phyloP scores from a whole-genome alignment of 2,888 invertebrate genomes.

The Spicauda simplicius region DNA sequence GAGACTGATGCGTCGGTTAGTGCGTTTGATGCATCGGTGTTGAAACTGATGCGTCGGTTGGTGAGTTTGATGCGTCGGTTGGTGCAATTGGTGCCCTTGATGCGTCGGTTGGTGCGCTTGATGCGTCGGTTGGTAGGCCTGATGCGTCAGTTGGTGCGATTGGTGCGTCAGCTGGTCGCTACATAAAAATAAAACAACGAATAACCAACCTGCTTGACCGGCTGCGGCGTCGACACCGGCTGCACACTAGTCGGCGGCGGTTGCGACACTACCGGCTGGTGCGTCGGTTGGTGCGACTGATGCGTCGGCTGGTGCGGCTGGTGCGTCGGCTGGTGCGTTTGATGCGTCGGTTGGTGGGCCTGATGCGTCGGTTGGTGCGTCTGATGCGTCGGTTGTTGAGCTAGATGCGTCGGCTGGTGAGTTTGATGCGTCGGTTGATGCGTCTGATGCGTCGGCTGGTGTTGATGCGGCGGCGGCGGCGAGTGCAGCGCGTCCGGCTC shows the following conservation, averaged over 20 bases:
- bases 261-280: conserved; percentile 33
- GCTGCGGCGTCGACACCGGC: conserved; percentile 35
- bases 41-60: not conserved
- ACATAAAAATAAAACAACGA: too few species aligned
- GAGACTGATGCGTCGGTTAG: not conserved
- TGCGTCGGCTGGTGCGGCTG: not conserved
- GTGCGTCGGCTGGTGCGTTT: not conserved
- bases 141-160: conserved; percentile 12
- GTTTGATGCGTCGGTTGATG: conserved; percentile 14
- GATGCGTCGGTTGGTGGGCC: not conserved
- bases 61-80: conserved; percentile 49
- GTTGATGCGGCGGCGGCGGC: conserved; percentile 41
- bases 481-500: conserved; percentile 78
- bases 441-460: conserved; percentile 8
- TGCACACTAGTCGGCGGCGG: conserved; percentile 21
- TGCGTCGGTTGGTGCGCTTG: not conserved
- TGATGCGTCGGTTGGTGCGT: conserved; percentile 51
- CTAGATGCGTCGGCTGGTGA: not conserved
- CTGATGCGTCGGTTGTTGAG: not conserved
- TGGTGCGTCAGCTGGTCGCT: too few species aligned
- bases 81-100: not conserved
- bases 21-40: not conserved
- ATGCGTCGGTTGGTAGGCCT: conserved; percentile 17
- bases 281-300: not conserved
- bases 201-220: conserved; percentile 41